These are phyloP conservation scores for Heliconius erato DNA, from an alignment of 2,888 invertebrate species.

Conservation along the genomic window DNA sequence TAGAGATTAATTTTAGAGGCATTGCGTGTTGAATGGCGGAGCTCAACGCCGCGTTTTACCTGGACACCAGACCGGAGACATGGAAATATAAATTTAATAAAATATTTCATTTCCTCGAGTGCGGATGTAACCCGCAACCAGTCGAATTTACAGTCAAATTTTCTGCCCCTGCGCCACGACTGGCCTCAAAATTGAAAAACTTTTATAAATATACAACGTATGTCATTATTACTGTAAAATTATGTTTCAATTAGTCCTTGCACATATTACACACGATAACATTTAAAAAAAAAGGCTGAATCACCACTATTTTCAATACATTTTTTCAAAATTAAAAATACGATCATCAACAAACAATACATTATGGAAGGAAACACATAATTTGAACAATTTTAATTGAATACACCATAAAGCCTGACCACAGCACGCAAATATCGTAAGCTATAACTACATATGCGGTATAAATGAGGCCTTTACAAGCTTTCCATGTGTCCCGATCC, in stretches of 20 bases:
- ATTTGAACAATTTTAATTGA: conserved; percentile 32
- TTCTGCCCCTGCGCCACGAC: too few relatives aligned
- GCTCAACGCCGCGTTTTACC: too few relatives aligned
- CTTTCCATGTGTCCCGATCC: conserved; percentile 67
- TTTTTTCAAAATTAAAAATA: background rate
- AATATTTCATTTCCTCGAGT: too few relatives aligned
- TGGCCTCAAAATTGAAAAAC: too few relatives aligned
- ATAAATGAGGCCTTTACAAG: conserved; percentile 60
- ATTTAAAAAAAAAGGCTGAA: background rate
- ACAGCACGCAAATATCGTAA: conserved; percentile 50
- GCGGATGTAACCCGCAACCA: too few relatives aligned
- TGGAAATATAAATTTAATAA: too few relatives aligned
- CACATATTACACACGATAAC: background rate
- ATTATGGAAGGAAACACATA: conserved; percentile 10
- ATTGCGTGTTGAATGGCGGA: too few relatives aligned
- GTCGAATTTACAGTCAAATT: too few relatives aligned
- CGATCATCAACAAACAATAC: background rate
- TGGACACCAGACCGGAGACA: too few relatives aligned
- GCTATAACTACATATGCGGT: conserved; percentile 44
- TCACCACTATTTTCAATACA: background rate
- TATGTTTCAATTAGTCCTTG: background rate
- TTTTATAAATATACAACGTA: background rate
- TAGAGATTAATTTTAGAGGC: too few relatives aligned
- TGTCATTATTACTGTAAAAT: background rate
- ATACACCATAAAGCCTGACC: conserved; percentile 28